These are phyloP conservation scores for Euglossa dilemma DNA, from an alignment of 1,140 invertebrate genomes.

Conservation along the genomic window DNA sequence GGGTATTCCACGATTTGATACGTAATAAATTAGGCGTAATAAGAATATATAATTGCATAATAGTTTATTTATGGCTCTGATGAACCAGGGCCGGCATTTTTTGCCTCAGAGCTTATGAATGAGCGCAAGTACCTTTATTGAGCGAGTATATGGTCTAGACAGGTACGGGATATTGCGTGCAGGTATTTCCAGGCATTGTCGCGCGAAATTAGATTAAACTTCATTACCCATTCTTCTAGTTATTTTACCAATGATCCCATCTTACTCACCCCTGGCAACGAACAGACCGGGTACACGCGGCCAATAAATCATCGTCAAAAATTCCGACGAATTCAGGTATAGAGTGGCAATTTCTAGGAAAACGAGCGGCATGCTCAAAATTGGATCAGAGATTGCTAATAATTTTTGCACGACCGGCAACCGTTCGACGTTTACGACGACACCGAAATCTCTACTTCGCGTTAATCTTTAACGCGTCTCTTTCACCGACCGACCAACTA, in stretches of 20 bases:
- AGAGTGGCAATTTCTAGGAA: conserved; percentile 32
- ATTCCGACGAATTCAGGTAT: not conserved
- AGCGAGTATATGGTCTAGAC: no score
- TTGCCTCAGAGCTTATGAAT: no score
- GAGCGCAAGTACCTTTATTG: no score
- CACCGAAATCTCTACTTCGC: conserved; percentile 22
- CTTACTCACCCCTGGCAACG: no score
- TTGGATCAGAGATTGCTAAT: conserved; percentile 61
- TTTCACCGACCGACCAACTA: not conserved
- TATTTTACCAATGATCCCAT: not conserved
- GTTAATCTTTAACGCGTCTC: conserved; percentile 38
- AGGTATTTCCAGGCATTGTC: no score
- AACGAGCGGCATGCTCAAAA: conserved; percentile 16
- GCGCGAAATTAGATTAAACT: conserved; percentile 1
- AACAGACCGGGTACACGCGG: not conserved
- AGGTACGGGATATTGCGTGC: no score
- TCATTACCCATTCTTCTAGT: not conserved
- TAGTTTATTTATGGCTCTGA: no score
- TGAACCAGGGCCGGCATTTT: no score
- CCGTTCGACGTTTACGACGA: conserved; percentile 60
- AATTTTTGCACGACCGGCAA: conserved; percentile 51
- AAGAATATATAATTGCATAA: no score
- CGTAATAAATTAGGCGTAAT: no score
- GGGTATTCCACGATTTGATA: no score
- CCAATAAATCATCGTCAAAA: conserved; percentile 42